Percentiles rank a stretch among this genome's conserved stretches.
Evolutionary conservation across 2,797 vertebrate species (phyloP).

Genomic region (Rhodeus uyekii): DNA sequence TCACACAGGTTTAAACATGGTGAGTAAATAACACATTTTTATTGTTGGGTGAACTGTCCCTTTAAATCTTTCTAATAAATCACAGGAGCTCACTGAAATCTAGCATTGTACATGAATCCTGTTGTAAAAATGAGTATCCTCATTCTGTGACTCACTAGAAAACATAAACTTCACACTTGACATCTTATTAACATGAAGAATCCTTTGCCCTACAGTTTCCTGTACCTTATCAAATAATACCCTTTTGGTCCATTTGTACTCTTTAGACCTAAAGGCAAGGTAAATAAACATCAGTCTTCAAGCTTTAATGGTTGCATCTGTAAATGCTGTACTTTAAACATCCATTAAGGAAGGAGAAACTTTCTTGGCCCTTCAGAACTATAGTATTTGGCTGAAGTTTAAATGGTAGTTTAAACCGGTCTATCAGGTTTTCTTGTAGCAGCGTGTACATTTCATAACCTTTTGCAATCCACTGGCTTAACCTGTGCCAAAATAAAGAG

Average conservation of each 20-base stretch:
- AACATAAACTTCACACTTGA: not conserved
- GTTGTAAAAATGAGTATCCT: constrained; percentile 5
- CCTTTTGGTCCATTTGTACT: not conserved
- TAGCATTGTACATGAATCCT: not conserved
- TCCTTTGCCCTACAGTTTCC: no score
- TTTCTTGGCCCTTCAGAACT: not conserved
- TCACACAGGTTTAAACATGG: not conserved
- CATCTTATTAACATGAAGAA: not conserved
- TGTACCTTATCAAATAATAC: not conserved
- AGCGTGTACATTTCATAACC: not conserved
- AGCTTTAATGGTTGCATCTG: not conserved
- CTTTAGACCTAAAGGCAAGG: no score
- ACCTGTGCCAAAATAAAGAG: not conserved
- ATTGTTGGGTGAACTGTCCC: not conserved
- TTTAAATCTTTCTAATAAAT: not conserved
- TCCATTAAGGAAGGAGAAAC: not conserved
- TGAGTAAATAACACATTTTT: not conserved
- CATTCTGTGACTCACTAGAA: not conserved
- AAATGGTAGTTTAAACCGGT: not conserved
- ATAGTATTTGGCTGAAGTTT: not conserved
- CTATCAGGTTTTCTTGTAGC: not conserved
- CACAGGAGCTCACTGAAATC: not conserved
- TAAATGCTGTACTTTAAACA: not conserved
- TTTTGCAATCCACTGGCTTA: not conserved
- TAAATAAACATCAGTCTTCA: not conserved